Base-by-base conservation (phyloP, 2,113 vertebrate species). In the Galeopterus variegatus region DNA sequence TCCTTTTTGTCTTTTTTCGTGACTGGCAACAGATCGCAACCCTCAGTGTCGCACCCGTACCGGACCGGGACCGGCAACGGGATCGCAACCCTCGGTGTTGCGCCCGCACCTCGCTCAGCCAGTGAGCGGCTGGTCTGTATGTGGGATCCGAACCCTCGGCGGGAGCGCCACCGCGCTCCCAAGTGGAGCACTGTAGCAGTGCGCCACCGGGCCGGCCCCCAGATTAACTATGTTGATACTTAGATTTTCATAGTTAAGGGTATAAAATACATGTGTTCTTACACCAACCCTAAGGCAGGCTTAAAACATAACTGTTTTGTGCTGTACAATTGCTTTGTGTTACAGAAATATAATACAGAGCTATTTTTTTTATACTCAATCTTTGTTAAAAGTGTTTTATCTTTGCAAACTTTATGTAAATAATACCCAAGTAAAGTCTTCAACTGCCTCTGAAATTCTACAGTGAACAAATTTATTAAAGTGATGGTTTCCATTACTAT, bases 401-500 rank as follows among this genome's bases (percentile, higher is more conserved):
- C 54, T 94, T 90, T 88, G 48, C 52, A 69, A 45, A 62, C 12
- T 89, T 67, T 86, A 52, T 54, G 23, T 64, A 79, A 93, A 72
- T 77, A 84, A 90, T 56, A 45, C 9, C 60, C 52, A n/a, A 2
- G 2, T 48, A 72, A 94, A 48, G n/a, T 60, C 72, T 76, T 64
- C 52, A n/a, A 23, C 1, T n/a, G 82, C 75, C 56, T 14, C 58
- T 67, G 41, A 88, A 67, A 28, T 72, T 91, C 45, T 62, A 85
- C 15, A 91, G 45, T 26, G 5, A 23, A 73, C 26, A 94, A 83
- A 92, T 45, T 60, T 73, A 52, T 60, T 85, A 82, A 81, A 79
- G 36, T 36, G 15, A 52, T 60, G 21, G 67, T 24, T 87, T 82
- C 52, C 14, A 23, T 76, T 62, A 69, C 73, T 54, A 58, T 9